Base-by-base conservation (phyloP, 2,113 vertebrate genomes). In the Labeo catla region DNA sequence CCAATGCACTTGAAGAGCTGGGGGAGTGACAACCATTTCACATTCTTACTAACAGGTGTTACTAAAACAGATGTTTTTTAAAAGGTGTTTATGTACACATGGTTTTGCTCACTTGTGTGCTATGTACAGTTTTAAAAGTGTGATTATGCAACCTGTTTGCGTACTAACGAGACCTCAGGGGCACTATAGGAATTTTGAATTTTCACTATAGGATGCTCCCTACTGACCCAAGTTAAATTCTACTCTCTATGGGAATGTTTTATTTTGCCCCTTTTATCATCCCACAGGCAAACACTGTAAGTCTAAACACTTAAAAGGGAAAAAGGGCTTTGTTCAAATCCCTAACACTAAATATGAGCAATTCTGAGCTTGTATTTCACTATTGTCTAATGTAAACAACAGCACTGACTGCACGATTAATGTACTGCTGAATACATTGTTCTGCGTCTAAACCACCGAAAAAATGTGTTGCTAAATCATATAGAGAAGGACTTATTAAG, bases 21-120 rank as follows among this genome's bases (percentile, higher is more conserved):
- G 19, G 6, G 57, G 21, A 61, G 57, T 2, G 28, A 59, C 34
- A 61, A 43, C 21, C 7, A 80, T 43, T 80, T n/a, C 0, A 36
- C 21, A 23, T 63, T 45, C 57, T 47, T 63, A 13, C 12, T 15
- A 61, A 80, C 54, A 79, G 54, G 77, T 61, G 77, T 45, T n/a
- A 63, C 21, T 43, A 15, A 23, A 47, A 80, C 77, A 80, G 77
- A 80, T 80, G 77, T 80, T 63, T 63, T 45, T 43, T n/a, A 21
- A 79, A 59, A 79, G 76, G 76, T 57, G 76, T 77, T 16, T 50
- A 52, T 59, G 34, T 78, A 19, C 76, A 63, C 21, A 63, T 80
- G 77, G 54, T 10, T 63, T 61, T 80, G 77, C 12, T 80, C 39
- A n/a, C 57, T 61, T 61, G 19, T 23, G 19, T 57, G 76, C 28